Evolutionary conservation across 2,797 vertebrate species (phyloP).

Genomic region (Xerus rutilus): DNA sequence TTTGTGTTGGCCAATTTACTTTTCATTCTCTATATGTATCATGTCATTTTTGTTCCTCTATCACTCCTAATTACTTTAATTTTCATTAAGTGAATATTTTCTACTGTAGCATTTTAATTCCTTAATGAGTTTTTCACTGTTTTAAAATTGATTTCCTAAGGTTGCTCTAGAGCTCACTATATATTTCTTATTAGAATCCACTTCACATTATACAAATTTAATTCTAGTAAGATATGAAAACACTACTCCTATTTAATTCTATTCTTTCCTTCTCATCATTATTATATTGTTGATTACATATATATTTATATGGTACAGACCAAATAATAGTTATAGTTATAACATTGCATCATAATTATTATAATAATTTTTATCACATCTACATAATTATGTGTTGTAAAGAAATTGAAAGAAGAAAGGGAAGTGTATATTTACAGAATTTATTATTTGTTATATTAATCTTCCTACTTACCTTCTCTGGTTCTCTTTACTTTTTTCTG

Average conservation of each 20-base stretch:
- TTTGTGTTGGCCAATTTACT: background rate
- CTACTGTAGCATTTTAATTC: background rate
- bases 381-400: background rate
- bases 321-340: background rate
- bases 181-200: background rate
- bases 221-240: background rate
- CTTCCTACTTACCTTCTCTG: background rate
- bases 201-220: background rate
- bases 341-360: background rate
- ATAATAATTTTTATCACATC: background rate
- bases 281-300: background rate
- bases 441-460: background rate
- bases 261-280: background rate
- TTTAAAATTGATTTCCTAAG: background rate
- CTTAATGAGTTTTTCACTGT: background rate
- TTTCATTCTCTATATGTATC: background rate
- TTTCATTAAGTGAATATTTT: background rate
- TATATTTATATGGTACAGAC: too few species aligned
- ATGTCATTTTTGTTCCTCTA: background rate
- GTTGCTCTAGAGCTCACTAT: background rate
- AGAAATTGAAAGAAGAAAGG: background rate
- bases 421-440: background rate
- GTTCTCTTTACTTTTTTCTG: background rate
- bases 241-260: background rate
- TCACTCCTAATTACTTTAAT: slow-evolving; percentile 14